Evolutionary conservation across 2,113 vertebrate genomes (phyloP), one percentile per base, ranked within the genome.

Genomic region (Diphyllodes magnificus): DNA sequence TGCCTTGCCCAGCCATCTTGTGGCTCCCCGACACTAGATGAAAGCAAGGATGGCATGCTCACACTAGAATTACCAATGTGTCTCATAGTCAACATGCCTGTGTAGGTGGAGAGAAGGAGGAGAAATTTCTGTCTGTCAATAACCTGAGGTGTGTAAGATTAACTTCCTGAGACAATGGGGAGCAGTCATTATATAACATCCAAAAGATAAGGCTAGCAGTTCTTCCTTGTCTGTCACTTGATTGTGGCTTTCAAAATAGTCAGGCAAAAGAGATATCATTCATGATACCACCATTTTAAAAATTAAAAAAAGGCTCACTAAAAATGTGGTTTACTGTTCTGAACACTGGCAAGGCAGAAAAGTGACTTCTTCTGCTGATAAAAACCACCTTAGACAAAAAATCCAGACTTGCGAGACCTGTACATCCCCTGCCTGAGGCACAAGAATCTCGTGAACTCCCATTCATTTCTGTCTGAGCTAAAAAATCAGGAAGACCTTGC

Each of bases 401-500:
- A 39, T 53, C 44, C 56, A 22, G 40, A n/a, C 61, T 91, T 93
- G 61, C n/a, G 76, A 82, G 65, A 27, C 30, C 20, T 59, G 12
- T 66, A 51, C 7, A 3, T 77, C 5, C 27, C 28, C 19, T 86
- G 5, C 33, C 31, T 39, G 50, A 70, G 39, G 66, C 33, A 60
- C 0, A 2, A 78, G 40, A 37, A 25, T 56, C 9, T 59, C 15
- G 30, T 64, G 47, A 78, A 59, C 44, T 85, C 40, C 35, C 49
- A 33, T 63, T 89, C 13, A 35, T 79, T 87, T 91, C 53, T 72
- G 6, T 45, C 31, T 3, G 14, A 93, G 28, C 18, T 64, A 68
- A 79, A 51, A 84, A 92, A 56, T 75, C 25, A 37, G 40, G 60
- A 92, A 92, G 84, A 71, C 27, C 28, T 78, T 93, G 20, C 44